Base-by-base conservation (phyloP, 2,797 vertebrate genomes). In the Coregonus ussuriensis region DNA sequence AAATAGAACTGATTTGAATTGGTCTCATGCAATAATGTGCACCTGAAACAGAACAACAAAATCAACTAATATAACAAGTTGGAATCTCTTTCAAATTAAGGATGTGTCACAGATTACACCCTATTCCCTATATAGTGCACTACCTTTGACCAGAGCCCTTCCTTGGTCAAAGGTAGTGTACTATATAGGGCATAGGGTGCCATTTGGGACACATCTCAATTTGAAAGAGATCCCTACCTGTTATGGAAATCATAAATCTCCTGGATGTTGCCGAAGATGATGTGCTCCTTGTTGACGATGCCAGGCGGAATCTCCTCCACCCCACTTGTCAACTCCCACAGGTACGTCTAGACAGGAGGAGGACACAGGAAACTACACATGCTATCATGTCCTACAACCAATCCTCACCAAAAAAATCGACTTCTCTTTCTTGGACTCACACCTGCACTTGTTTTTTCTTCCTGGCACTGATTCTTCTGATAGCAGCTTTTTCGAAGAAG, bases 251-350 rank as follows among this genome's bases (percentile, higher is more conserved):
- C 98, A 31, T 96, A 98, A 84, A 99, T 98, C 80, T 98, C 96
- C 92, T 98, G 98, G 91, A 99, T 99, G 93, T 99, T 99, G 82
- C 98, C 98, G 74, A 99, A 99, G 86, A 99, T 95, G 86, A 98
- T 92, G 70, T 96, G 95, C 68, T 99, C 98, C 87, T 99, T 99
- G 88, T 96, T 97, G 77, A 96, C 90, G 76, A 99, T 99, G 79
- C 95, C 97, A 54, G 95, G 71, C 0, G 98, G 98, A 68, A 97
- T 95, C 89, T 99, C 98, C 81, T 99, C 98, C 52, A 97, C 96
- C 3, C 97, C 97, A 72, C 92, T 98, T 75, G 96, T 99, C 97
- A 99, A 98, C 94, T 98, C 98, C 96, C 96, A 98, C 85, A 98
- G 95, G 93, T 99, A 99, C 13, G 95, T 98, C 98, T 99, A 89